Percentiles rank a stretch among this genome's conserved stretches.
Evolutionary conservation across 2,888 invertebrate species (phyloP).

Genomic region (Lasioglossum calceatum): DNA sequence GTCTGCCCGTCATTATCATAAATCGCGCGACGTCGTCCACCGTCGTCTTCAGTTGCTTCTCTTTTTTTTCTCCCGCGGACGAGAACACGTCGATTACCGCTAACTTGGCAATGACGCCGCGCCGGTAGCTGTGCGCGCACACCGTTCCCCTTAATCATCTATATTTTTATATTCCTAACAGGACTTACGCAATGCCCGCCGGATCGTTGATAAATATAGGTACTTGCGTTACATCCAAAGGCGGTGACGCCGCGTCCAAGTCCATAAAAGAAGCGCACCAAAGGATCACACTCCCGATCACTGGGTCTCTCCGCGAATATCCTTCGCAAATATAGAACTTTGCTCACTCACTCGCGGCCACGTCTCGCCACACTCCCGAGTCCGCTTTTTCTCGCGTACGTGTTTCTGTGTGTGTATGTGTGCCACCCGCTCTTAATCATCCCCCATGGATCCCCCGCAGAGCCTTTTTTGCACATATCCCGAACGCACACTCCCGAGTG

Average conservation of each 20-base stretch:
- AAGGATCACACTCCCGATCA: constrained; percentile 63
- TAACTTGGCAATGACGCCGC: constrained; percentile 4
- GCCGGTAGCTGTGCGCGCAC: neutral
- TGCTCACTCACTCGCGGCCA: constrained; percentile 73
- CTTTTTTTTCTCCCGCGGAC: neutral
- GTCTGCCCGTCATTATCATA: neutral
- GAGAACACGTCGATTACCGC: neutral
- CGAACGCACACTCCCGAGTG: constrained; percentile 44
- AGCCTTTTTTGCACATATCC: constrained; percentile 36
- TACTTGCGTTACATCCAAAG: constrained; percentile 72
- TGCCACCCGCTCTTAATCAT: constrained; percentile 27
- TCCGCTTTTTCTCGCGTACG: neutral
- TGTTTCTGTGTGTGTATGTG: no score
- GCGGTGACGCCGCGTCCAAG: constrained; percentile 47
- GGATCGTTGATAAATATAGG: constrained; percentile 57
- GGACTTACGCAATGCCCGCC: constrained; percentile 47
- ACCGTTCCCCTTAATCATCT: constrained; percentile 28
- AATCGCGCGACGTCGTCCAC: neutral
- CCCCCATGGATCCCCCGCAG: constrained; percentile 52
- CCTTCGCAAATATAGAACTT: constrained; percentile 58
- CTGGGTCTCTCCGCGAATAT: constrained; percentile 35
- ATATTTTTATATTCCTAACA: constrained; percentile 33
- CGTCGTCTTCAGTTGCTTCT: neutral
- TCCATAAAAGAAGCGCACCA: constrained; percentile 65
- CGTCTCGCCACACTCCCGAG: constrained; percentile 66